Conservation (phyloP, 1,140 invertebrate species). For the Calycopis cecrops region DNA sequence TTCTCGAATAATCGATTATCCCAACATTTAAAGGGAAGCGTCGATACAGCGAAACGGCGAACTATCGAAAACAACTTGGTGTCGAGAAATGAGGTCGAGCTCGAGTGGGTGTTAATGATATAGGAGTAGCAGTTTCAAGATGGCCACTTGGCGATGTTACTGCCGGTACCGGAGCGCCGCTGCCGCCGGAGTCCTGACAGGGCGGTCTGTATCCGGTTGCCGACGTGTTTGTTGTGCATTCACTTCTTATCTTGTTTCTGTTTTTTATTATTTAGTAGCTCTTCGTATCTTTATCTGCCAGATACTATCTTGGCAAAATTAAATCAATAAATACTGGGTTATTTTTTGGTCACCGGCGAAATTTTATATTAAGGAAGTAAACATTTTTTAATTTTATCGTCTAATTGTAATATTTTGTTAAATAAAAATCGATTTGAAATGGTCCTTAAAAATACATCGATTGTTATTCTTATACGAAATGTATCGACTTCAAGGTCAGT, state of each 20-base stretch:
- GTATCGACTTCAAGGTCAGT: too few species aligned
- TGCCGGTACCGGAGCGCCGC: slow-evolving; percentile 41
- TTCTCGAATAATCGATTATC: slow-evolving; percentile 5
- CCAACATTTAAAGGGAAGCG: neutral
- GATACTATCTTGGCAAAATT: too few species aligned
- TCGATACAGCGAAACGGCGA: neutral
- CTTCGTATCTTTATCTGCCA: neutral
- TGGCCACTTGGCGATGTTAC: slow-evolving; percentile 36
- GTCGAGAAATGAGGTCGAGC: slow-evolving; percentile 1
- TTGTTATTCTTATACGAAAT: too few species aligned
- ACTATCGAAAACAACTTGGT: slow-evolving; percentile 10
- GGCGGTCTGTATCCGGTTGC: slow-evolving; percentile 39
- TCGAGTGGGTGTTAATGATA: slow-evolving; percentile 2
- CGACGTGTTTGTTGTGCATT: slow-evolving; percentile 42
- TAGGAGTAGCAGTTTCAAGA: slow-evolving; percentile 16
- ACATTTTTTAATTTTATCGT: too few species aligned
- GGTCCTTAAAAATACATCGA: too few species aligned
- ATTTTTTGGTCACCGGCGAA: too few species aligned
- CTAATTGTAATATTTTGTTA: too few species aligned
- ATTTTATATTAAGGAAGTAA: too few species aligned
- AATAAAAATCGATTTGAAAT: too few species aligned
- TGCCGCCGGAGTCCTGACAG: slow-evolving; percentile 38
- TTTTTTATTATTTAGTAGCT: slow-evolving; percentile 28
- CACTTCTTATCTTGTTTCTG: slow-evolving; percentile 31
- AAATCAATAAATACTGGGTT: too few species aligned